A percentile compares a stretch with the other conserved stretches of the same genome.
Evolutionary conservation across 2,113 vertebrate species (phyloP).

Genomic region (Bungarus multicinctus): DNA sequence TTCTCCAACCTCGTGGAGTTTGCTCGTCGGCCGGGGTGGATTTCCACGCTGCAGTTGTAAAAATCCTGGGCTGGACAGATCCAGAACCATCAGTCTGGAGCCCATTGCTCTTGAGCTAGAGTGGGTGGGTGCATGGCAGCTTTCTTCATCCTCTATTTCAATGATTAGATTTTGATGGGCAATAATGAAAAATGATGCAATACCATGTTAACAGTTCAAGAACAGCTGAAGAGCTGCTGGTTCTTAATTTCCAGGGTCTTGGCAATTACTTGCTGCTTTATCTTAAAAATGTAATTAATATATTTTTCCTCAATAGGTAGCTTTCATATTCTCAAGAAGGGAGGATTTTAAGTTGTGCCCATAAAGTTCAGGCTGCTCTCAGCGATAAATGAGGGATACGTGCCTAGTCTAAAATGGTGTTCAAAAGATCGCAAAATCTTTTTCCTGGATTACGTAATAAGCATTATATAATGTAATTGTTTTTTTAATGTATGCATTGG

Average conservation of each 20-base stretch:
- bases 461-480: slow-evolving; percentile 18
- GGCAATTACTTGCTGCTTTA: background rate
- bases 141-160: background rate
- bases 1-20: background rate
- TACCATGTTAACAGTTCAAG: background rate
- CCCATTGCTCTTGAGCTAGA: background rate
- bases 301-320: background rate
- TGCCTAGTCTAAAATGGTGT: background rate
- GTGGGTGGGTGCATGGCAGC: background rate
- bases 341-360: background rate
- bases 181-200: background rate
- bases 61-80: background rate
- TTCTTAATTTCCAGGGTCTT: background rate
- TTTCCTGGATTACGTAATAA: slow-evolving; percentile 14
- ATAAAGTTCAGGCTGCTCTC: background rate
- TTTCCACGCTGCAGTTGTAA: background rate
- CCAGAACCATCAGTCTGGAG: background rate
- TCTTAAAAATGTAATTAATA: background rate
- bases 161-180: slow-evolving; percentile 7
- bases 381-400: rapidly evolving
- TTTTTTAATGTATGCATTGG: background rate
- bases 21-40: background rate
- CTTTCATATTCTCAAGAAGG: background rate
- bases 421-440: slow-evolving; percentile 21
- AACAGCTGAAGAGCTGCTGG: background rate